Conservation (phyloP, 2,797 vertebrate genomes). For the Pelobates cultripes region DNA sequence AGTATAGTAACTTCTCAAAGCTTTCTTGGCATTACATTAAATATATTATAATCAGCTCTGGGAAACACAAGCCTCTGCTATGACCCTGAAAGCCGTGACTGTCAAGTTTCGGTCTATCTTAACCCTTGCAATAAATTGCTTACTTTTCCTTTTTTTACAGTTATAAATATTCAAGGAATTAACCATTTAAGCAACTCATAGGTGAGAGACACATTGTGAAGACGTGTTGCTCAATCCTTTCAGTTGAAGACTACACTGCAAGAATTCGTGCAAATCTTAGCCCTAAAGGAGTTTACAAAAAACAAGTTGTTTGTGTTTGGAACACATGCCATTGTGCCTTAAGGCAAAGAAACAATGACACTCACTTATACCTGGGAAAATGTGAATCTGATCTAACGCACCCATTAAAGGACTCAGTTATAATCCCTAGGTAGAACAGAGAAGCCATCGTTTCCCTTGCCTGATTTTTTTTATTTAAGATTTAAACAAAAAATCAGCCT, state of each 20-base stretch:
- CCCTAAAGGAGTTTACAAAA: neutral
- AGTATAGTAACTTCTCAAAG: no score
- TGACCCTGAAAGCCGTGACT: neutral
- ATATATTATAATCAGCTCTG: neutral
- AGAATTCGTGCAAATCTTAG: neutral
- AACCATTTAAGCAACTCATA: no score
- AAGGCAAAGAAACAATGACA: constrained; percentile 12
- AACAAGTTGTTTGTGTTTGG: neutral
- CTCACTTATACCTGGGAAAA: constrained; percentile 34
- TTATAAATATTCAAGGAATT: no score
- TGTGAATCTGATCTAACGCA: neutral
- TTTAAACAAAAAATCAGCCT: neutral
- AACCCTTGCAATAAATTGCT: no score
- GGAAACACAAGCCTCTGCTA: neutral
- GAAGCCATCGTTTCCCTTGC: neutral
- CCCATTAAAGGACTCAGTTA: neutral
- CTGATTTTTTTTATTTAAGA: neutral
- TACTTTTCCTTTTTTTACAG: no score
- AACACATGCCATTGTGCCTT: neutral
- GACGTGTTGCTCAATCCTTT: no score
- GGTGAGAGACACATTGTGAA: no score
- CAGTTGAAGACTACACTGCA: no score
- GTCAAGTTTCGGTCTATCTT: no score
- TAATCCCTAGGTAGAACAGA: neutral
- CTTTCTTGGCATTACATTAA: constrained; percentile 12